phyloP scores from a whole-genome alignment of 2,888 invertebrate species.

The Gortyna flavago region DNA sequence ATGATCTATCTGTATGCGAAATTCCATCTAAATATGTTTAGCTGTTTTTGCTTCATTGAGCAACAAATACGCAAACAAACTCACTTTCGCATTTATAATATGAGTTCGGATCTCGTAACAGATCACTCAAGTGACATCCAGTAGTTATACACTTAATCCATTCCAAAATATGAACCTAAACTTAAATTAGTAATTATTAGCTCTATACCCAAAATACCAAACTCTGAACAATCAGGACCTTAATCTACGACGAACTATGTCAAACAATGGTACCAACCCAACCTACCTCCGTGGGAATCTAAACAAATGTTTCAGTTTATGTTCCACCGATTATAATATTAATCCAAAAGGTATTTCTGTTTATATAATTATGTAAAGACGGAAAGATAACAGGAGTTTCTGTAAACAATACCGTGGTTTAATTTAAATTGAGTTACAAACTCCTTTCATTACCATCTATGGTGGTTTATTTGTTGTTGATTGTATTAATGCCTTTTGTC shows the following conservation, averaged over 20 bases:
- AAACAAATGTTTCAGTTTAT: slow-evolving; percentile 8
- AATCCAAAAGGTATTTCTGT: slow-evolving; percentile 13
- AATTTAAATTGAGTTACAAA: slow-evolving; percentile 42
- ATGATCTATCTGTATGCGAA: neutral
- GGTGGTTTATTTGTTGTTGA: slow-evolving; percentile 26
- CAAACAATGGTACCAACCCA: too few species aligned
- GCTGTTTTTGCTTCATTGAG: neutral
- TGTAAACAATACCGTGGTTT: slow-evolving; percentile 24
- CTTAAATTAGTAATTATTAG: slow-evolving; percentile 15
- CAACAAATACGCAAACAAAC: neutral
- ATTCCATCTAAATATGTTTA: neutral
- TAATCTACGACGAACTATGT: slow-evolving; percentile 1
- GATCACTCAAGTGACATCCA: neutral
- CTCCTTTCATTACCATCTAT: slow-evolving; percentile 25
- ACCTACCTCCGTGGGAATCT: neutral
- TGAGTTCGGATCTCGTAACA: neutral
- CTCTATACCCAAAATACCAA: neutral
- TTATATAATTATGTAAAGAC: neutral
- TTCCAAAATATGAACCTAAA: neutral
- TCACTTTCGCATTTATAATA: neutral
- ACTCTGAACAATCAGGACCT: neutral
- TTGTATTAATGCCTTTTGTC: slow-evolving; percentile 16
- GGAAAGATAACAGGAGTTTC: neutral
- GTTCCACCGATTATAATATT: slow-evolving; percentile 7
- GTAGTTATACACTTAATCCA: neutral